These are phyloP conservation scores for Smutsia gigantea DNA, from an alignment of 2,797 vertebrate genomes.

Conservation along the genomic window DNA sequence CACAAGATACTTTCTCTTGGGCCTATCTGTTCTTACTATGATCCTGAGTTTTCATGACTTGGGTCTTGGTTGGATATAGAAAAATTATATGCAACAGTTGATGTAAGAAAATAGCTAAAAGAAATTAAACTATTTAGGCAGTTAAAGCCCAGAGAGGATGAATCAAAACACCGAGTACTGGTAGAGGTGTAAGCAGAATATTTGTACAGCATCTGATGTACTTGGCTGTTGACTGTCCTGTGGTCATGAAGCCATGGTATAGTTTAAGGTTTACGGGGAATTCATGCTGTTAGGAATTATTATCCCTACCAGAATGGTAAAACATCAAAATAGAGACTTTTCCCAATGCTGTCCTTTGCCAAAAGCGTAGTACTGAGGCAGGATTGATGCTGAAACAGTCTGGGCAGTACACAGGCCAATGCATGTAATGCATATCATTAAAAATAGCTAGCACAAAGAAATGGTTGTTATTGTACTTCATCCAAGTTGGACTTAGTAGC, in stretches of 20 bases:
- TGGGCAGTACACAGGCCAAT: conserved; percentile 78
- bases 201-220: neutral
- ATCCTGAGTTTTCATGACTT: conserved; percentile 36
- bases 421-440: conserved; percentile 81
- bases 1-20: neutral
- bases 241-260: neutral
- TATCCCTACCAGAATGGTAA: conserved; percentile 66
- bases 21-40: neutral
- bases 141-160: conserved; percentile 4
- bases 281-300: conserved; percentile 35
- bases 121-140: conserved; percentile 24
- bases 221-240: neutral
- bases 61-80: conserved; percentile 31
- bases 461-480: conserved; percentile 81
- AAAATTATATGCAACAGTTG: neutral
- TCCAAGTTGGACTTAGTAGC: conserved; percentile 78
- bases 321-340: conserved; percentile 68
- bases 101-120: conserved; percentile 17
- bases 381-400: conserved; percentile 45
- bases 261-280: conserved; percentile 31
- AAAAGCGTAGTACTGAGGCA: conserved; percentile 71
- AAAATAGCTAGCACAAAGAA: conserved; percentile 83
- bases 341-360: conserved; percentile 64
- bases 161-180: neutral
- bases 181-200: neutral